Conservation (phyloP, 2,888 invertebrate genomes). For the Papilio gigon region DNA sequence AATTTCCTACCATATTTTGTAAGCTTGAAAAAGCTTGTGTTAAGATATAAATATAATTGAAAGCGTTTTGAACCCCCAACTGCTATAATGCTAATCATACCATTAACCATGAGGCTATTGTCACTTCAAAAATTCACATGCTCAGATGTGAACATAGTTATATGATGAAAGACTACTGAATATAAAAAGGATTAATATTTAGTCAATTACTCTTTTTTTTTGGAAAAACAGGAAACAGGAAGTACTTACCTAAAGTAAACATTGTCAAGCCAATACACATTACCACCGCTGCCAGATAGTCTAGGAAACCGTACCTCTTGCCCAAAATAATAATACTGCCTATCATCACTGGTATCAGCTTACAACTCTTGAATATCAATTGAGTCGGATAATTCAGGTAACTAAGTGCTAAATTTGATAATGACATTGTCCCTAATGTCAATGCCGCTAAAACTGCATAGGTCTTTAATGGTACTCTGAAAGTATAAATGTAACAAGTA, state of each 20-base stretch:
- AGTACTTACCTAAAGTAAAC: constrained; percentile 93
- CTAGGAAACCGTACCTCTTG: constrained; percentile 91
- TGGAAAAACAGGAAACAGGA: too few relatives aligned
- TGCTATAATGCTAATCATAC: too few relatives aligned
- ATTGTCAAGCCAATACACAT: constrained; percentile 96
- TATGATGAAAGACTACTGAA: too few relatives aligned
- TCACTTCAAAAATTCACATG: too few relatives aligned
- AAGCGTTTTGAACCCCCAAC: too few relatives aligned
- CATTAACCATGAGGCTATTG: too few relatives aligned
- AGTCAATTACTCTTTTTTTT: too few relatives aligned
- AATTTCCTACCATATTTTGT: too few relatives aligned
- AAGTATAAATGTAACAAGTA: constrained; percentile 46
- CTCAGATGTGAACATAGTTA: too few relatives aligned
- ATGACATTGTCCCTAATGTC: constrained; percentile 97
- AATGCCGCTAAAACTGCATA: constrained; percentile 92
- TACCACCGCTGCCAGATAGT: constrained; percentile 90
- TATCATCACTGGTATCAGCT: constrained; percentile 96
- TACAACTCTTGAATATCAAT: constrained; percentile 98
- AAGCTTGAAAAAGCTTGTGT: too few relatives aligned
- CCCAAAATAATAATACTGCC: constrained; percentile 96
- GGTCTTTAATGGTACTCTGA: constrained; percentile 90
- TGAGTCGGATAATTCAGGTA: constrained; percentile 98
- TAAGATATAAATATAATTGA: too few relatives aligned
- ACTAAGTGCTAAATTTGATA: constrained; percentile 96
- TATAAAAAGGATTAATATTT: too few relatives aligned